A percentile compares a stretch with the other conserved stretches of the same genome.
Evolutionary conservation across 2,797 vertebrate species (phyloP).

Genomic region (Lerista edwardsae): DNA sequence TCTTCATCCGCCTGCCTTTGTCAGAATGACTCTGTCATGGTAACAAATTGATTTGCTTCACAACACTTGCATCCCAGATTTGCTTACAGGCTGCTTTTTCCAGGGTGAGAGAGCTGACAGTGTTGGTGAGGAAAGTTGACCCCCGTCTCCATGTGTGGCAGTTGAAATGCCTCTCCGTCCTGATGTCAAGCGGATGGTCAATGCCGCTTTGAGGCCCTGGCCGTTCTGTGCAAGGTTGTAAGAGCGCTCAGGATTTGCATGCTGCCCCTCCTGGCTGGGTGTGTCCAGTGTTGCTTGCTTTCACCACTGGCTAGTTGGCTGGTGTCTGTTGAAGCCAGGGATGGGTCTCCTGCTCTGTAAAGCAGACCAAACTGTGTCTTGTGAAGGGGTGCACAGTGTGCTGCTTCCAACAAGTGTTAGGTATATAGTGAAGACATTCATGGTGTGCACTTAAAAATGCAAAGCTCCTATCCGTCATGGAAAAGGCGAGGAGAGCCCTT

Average conservation of each 20-base stretch:
- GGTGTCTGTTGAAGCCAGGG: neutral
- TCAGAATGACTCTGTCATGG: slow-evolving; percentile 20
- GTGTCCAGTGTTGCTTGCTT: neutral
- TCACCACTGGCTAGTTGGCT: slow-evolving; percentile 36
- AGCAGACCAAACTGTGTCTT: neutral
- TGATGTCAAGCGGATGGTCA: slow-evolving; percentile 25
- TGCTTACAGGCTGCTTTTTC: slow-evolving; percentile 37
- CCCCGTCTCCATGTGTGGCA: slow-evolving; percentile 17
- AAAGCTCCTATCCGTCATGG: no score
- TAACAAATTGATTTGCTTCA: slow-evolving; percentile 48
- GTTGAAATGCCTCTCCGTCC: neutral
- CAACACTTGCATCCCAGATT: slow-evolving; percentile 12
- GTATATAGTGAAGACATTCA: neutral
- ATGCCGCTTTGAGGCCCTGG: no score
- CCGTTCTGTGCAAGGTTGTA: no score
- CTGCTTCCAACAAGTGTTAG: no score
- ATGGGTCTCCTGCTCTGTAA: slow-evolving; percentile 20
- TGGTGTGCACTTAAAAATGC: no score
- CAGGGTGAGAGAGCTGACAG: slow-evolving; percentile 1
- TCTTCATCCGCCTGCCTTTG: slow-evolving; percentile 13
- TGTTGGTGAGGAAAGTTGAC: neutral
- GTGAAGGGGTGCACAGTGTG: neutral
- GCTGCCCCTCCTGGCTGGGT: no score
- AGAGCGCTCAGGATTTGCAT: no score
- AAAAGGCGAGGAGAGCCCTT: no score